A percentile compares a stretch with the other conserved stretches of the same genome.
These are phyloP conservation scores for Ichneumon xanthorius DNA, from an alignment of 2,888 invertebrate species.

Conservation along the genomic window DNA sequence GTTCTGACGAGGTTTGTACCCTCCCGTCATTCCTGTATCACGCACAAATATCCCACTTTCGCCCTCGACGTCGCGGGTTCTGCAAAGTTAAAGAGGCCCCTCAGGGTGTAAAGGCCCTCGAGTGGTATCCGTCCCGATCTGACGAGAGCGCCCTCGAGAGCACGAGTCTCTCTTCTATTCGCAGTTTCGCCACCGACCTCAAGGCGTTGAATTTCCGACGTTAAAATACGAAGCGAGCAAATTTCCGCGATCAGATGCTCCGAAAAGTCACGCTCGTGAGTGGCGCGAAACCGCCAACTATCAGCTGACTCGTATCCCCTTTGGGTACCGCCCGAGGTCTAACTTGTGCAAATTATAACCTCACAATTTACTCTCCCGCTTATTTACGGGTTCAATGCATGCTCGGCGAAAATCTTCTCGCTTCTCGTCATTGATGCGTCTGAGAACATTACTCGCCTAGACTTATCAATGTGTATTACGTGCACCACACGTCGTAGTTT, in stretches of 20 bases:
- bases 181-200: background rate
- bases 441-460: background rate
- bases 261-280: background rate
- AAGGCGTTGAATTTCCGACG: background rate
- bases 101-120: conserved; percentile 48
- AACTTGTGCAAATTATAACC: no score
- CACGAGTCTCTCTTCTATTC: background rate
- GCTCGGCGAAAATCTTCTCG: background rate
- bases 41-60: background rate
- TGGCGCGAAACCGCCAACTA: background rate
- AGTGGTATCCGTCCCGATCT: conserved; percentile 15
- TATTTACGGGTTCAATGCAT: no score
- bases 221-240: conserved; percentile 13
- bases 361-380: no score
- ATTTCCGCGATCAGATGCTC: background rate
- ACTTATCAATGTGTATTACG: conserved; percentile 4
- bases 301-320: no score
- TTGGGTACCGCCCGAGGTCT: no score
- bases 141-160: background rate
- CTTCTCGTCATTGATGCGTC: conserved; percentile 13
- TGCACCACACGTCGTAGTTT: background rate
- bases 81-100: conserved; percentile 63
- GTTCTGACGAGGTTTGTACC: background rate
- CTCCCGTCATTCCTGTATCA: background rate
- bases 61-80: conserved; percentile 48